Percentiles rank a stretch among this genome's conserved stretches.
Conservation (phyloP, 1,140 invertebrate genomes). For the Dinoponera quadriceps region DNA sequence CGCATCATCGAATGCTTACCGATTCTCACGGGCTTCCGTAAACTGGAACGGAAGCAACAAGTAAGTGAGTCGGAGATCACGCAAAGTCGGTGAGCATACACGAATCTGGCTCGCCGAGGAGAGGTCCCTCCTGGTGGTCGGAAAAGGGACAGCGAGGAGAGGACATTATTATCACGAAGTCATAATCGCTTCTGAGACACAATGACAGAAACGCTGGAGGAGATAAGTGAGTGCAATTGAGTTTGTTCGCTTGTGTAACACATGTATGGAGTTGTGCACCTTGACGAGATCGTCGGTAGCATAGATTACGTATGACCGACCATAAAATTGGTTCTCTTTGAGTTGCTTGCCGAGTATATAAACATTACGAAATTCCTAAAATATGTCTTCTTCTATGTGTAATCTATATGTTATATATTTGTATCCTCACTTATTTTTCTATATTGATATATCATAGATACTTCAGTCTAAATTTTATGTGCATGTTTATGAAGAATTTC, state of each 20-base stretch:
- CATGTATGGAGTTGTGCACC: neutral
- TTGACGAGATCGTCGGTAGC: neutral
- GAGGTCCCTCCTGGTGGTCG: neutral
- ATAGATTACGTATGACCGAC: neutral
- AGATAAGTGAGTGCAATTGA: constrained; percentile 5
- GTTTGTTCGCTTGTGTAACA: neutral
- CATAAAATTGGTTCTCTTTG: neutral
- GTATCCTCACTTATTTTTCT: neutral
- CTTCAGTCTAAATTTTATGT: neutral
- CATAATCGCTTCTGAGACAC: neutral
- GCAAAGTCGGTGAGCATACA: neutral
- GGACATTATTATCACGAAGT: neutral
- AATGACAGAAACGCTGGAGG: neutral
- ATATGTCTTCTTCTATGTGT: neutral
- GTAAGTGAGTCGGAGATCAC: neutral
- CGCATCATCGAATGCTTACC: too few relatives aligned
- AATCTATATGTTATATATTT: constrained; percentile 1
- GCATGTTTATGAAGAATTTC: neutral
- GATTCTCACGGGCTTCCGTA: neutral
- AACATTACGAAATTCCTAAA: neutral
- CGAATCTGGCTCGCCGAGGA: neutral
- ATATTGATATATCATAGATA: neutral
- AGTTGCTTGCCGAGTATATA: neutral
- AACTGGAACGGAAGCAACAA: constrained; percentile 3
- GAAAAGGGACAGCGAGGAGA: neutral